Base-by-base conservation (phyloP, 2,113 vertebrate species). In the Lethenteron reissneri region DNA sequence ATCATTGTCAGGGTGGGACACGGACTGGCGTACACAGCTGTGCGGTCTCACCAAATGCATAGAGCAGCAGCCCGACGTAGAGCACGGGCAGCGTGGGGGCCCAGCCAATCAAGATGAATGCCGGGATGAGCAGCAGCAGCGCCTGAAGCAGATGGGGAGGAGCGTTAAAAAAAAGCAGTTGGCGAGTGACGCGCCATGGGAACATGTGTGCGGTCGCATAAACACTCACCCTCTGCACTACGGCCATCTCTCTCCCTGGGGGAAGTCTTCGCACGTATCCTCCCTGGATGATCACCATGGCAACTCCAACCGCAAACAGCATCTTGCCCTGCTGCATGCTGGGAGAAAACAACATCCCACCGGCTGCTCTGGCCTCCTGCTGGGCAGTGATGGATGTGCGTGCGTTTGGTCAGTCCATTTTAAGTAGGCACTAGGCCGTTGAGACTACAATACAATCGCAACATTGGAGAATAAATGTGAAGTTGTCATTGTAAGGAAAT, bases 271-370 rank as follows among this genome's bases (percentile, higher is more conserved):
- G 87, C 77, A 87, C 83, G 1, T 90, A 99, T 71, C 88, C 81
- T 15, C 92, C 92, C 79, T 99, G 94, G 78, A 97, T 80, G 69
- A 81, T 58, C 62, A 91, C 90, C 94, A 99, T 99, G 76, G 86
- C 85, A 75, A 99, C 83, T 58, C 91, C 92, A 71, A 96, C 91
- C 77, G 92, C 94, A 83, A 96, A 91, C 74, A 92, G 95, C 94
- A 99, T 97, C 83, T 94, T 92, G 17, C 94, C 94, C 77, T 96
- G 94, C 77, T 99, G 85, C 83, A 96, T 87, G 76, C 94, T 99
- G 76, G 41, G 41, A 41, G 41, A 41, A 41, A 41, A 41, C 41
- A 41, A 41, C 41, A 25, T 25, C 25, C 41, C 41, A 41, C 41
- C 41, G 41, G 41, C 41, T 41, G 41, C 41, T 41, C 41, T 41